Evolutionary conservation across 2,113 vertebrate genomes (phyloP).

Genomic region (Passer domesticus): DNA sequence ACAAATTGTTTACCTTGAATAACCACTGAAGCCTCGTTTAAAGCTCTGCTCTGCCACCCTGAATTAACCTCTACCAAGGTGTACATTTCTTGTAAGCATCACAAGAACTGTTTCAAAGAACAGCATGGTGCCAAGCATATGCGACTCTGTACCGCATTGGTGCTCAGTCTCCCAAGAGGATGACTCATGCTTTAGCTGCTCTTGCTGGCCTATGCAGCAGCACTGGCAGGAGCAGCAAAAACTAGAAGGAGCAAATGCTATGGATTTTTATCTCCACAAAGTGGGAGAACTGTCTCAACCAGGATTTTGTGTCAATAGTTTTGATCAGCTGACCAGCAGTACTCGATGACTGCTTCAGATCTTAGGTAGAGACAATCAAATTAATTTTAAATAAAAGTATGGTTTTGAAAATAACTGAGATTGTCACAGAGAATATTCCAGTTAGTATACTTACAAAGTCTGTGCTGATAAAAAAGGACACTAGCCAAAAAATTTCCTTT

Average conservation of each 20-base stretch:
- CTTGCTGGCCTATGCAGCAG: constrained; percentile 31
- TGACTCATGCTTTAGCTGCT: constrained; percentile 25
- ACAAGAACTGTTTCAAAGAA: constrained; percentile 16
- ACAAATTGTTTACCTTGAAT: constrained; percentile 41
- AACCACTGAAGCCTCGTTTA: constrained; percentile 8
- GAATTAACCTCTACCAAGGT: constrained; percentile 21
- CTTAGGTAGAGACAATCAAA: neutral
- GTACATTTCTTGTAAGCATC: neutral
- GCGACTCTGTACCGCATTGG: constrained; percentile 2
- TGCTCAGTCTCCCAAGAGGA: constrained; percentile 19
- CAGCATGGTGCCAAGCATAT: constrained; percentile 28
- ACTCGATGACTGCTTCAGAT: neutral
- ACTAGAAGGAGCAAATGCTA: neutral
- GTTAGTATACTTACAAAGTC: neutral
- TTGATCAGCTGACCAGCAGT: neutral
- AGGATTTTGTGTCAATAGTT: neutral
- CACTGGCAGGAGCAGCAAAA: neutral
- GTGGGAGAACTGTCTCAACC: neutral
- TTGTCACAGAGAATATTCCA: neutral
- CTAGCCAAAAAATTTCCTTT: neutral
- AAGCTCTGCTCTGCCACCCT: constrained; percentile 42
- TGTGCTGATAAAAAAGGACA: neutral
- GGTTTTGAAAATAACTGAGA: neutral
- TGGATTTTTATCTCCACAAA: neutral
- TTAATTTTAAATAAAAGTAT: neutral